Conservation (phyloP, 2,888 invertebrate genomes). For the Nomada lathburiana region DNA sequence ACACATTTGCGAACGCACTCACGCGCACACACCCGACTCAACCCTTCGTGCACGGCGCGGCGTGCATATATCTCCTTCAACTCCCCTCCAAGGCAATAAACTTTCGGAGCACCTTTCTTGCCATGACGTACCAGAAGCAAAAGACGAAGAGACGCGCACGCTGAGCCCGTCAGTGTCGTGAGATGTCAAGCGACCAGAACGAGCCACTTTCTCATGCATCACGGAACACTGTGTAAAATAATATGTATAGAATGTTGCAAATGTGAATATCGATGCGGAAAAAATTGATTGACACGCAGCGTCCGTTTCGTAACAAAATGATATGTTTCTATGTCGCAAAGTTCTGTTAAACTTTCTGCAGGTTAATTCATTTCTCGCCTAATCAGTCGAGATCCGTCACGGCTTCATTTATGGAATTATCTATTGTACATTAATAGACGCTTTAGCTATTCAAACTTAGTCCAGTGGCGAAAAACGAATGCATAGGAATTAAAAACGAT, state of each 20-base stretch:
- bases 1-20: slow-evolving; percentile 27
- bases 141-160: slow-evolving; percentile 45
- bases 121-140: slow-evolving; percentile 56
- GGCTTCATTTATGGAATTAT: too few species aligned
- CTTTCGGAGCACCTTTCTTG: slow-evolving; percentile 70
- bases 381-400: too few species aligned
- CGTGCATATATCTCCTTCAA: slow-evolving; percentile 72
- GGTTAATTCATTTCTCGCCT: too few species aligned
- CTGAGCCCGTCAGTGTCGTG: slow-evolving; percentile 25
- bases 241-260: neutral
- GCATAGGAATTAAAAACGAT: slow-evolving; percentile 55
- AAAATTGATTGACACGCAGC: too few species aligned
- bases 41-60: slow-evolving; percentile 60
- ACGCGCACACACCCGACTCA: slow-evolving; percentile 17
- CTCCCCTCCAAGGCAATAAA: slow-evolving; percentile 72
- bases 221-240: neutral
- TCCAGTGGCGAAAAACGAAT: slow-evolving; percentile 1
- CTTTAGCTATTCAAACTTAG: neutral
- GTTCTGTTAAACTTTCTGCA: too few species aligned
- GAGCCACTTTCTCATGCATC: neutral
- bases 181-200: neutral
- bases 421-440: too few species aligned
- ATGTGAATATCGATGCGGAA: neutral
- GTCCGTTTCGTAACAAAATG: too few species aligned
- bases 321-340: too few species aligned